Percentiles rank a stretch among this genome's conserved stretches.
Conservation (phyloP, 2,113 vertebrate genomes). For the Phaethornis superciliosus region DNA sequence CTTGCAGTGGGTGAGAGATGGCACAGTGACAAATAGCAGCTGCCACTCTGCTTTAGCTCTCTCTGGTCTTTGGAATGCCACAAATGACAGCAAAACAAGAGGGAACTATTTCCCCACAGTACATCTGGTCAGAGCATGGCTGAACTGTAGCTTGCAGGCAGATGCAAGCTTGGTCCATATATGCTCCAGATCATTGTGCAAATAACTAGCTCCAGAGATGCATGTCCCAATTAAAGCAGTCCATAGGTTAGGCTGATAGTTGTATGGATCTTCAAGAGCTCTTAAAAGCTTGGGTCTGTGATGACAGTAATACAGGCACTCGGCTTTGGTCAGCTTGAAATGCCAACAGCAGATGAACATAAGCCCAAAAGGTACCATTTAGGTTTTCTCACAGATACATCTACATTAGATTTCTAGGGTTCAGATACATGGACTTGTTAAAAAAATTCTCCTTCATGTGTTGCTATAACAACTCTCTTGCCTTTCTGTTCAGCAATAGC, state of each 20-base stretch:
- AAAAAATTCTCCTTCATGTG: neutral
- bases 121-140: neutral
- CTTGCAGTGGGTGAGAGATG: rapidly evolving
- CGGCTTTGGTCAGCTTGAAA: neutral
- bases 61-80: neutral
- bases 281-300: neutral
- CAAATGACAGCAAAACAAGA: neutral
- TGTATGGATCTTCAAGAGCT: neutral
- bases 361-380: neutral
- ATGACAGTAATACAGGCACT: neutral
- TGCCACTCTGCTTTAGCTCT: neutral
- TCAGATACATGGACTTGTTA: neutral
- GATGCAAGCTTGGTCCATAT: rapidly evolving
- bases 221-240: rapidly evolving
- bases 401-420: neutral
- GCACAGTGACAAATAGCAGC: neutral
- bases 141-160: neutral
- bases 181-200: rapidly evolving
- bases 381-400: neutral
- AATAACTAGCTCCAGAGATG: neutral
- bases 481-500: neutral
- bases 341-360: neutral
- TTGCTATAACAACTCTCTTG: neutral
- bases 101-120: neutral
- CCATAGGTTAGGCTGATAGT: neutral